These are phyloP conservation scores for Blennius ocellaris DNA, from an alignment of 2,113 vertebrate genomes.

Conservation along the genomic window DNA sequence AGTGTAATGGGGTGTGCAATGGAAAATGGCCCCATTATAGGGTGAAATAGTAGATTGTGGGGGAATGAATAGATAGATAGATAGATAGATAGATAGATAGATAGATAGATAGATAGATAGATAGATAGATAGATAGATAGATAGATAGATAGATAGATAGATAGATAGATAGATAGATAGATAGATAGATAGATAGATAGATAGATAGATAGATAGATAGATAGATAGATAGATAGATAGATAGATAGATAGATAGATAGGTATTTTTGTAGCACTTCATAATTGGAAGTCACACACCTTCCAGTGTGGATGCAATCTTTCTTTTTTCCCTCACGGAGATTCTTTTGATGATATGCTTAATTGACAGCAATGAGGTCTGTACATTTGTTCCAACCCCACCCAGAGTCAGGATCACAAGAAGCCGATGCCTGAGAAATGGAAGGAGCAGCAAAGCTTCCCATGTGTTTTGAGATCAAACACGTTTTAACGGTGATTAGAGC, in stretches of 20 bases:
- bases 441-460: conserved; percentile 20
- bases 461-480: conserved; percentile 63
- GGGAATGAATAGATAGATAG: conserved; percentile 1
- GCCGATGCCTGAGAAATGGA: conserved; percentile 21
- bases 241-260: background rate
- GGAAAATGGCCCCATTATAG: conserved; percentile 29
- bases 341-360: conserved; percentile 21
- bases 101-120: too few species aligned
- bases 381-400: background rate
- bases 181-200: background rate
- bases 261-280: too few species aligned
- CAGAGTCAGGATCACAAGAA: conserved; percentile 26
- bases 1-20: conserved; percentile 48
- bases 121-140: too few species aligned
- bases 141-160: too few species aligned
- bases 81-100: background rate
- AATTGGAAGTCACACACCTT: background rate
- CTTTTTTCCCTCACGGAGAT: background rate
- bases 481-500: conserved; percentile 60
- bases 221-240: too few species aligned
- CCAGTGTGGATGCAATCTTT: background rate
- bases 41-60: conserved; percentile 10
- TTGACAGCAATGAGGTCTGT: background rate
- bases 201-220: too few species aligned
- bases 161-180: too few species aligned